A percentile compares a stretch with the other conserved stretches of the same genome.
Evolutionary conservation across 2,113 vertebrate genomes (phyloP).

Genomic region (Saccopteryx bilineata): DNA sequence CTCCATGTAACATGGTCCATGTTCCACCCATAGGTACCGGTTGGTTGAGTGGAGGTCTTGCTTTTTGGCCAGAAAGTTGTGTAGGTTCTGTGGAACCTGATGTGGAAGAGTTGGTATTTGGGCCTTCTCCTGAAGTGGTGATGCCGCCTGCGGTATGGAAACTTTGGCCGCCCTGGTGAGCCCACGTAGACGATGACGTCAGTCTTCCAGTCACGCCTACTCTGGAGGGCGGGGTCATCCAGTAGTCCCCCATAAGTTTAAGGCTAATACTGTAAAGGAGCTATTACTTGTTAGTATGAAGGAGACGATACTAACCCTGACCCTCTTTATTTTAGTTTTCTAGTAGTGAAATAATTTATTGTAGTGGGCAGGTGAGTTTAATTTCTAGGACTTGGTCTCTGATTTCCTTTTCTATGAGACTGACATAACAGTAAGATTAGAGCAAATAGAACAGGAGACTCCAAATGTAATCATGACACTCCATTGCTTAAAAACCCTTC

Average conservation of each 20-base stretch:
- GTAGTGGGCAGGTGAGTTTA: not conserved
- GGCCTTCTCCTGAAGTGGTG: too few relatives aligned
- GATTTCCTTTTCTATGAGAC: constrained; percentile 11
- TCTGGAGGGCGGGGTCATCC: too few relatives aligned
- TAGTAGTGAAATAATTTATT: not conserved
- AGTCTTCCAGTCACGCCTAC: too few relatives aligned
- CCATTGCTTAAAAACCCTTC: not conserved
- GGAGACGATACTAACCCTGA: not conserved
- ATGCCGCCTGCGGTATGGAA: too few relatives aligned
- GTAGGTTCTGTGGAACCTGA: too few relatives aligned
- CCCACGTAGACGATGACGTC: too few relatives aligned
- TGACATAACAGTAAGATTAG: not conserved
- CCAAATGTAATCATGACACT: not conserved
- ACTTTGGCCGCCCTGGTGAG: too few relatives aligned
- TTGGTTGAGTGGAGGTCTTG: too few relatives aligned
- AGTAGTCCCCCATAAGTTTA: not conserved
- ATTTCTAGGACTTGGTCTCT: constrained; percentile 12
- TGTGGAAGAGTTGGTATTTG: too few relatives aligned
- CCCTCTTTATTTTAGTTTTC: constrained; percentile 11
- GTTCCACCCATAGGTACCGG: too few relatives aligned
- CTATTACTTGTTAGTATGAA: not conserved
- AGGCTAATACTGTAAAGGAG: not conserved
- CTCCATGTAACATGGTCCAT: too few relatives aligned
- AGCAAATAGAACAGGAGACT: not conserved
- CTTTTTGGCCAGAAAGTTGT: too few relatives aligned